Percentiles rank a stretch among this genome's conserved stretches.
Conservation (phyloP, 2,888 invertebrate species). For the Drymonia ruficornis region DNA sequence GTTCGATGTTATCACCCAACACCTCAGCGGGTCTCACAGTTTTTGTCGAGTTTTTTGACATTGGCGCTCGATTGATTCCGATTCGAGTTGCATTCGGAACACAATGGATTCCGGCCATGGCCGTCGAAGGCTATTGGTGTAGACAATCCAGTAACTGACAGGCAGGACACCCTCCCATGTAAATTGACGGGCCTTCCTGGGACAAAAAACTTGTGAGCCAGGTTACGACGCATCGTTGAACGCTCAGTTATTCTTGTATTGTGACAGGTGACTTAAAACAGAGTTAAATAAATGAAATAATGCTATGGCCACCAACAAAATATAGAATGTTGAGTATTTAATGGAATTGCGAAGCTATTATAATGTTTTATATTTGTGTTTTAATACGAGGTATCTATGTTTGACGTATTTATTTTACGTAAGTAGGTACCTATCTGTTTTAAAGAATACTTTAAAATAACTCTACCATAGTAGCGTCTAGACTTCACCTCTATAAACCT, state of each 20-base stretch:
- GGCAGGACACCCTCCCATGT: slow-evolving; percentile 48
- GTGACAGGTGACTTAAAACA: slow-evolving; percentile 45
- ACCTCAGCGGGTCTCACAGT: slow-evolving; percentile 62
- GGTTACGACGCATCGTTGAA: slow-evolving; percentile 46
- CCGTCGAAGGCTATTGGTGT: slow-evolving; percentile 57
- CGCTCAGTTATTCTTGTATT: slow-evolving; percentile 19
- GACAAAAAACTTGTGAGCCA: slow-evolving; percentile 42
- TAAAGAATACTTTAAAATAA: no score
- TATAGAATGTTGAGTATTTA: no score
- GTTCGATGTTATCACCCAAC: slow-evolving; percentile 64
- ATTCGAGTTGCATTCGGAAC: slow-evolving; percentile 62
- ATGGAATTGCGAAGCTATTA: no score
- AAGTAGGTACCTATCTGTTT: no score
- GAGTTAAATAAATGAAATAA: no score
- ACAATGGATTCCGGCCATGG: slow-evolving; percentile 71
- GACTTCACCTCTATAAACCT: no score
- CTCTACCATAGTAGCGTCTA: no score
- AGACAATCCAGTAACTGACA: slow-evolving; percentile 51
- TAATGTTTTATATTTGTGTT: no score
- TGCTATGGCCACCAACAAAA: no score
- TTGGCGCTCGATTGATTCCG: slow-evolving; percentile 66
- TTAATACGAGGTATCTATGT: no score
- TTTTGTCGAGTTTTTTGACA: slow-evolving; percentile 69
- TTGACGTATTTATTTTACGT: no score
- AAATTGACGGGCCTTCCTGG: slow-evolving; percentile 51